Evolutionary conservation across 2,797 vertebrate genomes (phyloP), one percentile per base, ranked within the genome.

Genomic region (Lateolabrax maculatus): DNA sequence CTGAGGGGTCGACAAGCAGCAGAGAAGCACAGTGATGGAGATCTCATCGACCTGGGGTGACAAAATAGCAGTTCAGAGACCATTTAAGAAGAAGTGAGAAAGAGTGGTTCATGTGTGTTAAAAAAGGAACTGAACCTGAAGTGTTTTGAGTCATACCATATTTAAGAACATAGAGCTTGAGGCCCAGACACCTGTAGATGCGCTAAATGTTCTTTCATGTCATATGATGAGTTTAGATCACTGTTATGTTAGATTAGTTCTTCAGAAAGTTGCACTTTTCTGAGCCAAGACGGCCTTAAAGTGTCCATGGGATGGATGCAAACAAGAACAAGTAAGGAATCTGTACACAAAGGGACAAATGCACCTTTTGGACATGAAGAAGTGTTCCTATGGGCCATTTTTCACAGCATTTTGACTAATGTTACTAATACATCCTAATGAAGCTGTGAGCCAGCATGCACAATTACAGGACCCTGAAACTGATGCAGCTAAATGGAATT

Each of bases 41-140:
- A 94, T 51, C 93, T 96, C 19, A 95, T 96, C 34, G 78, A 94
- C 75, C 85, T 95, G 9, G 80, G 81, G 0, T 94, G 83, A 94
- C 71, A 41, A 16, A 52, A 37, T 21, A 23, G 10, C 37, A 43
- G 15, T 39, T 16, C 5, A 43, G 25, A 68, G 46, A 65, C 41
- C 25, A 9, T 10, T 23, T 18, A 66, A 67, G 73, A 76, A 81
- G 84, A 89, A 89, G 27, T 79, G 70, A 79, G 44, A 80, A 0
- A 29, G 9, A 41, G 43, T 55, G 18, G 16, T 13, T 67, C 52
- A 36, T 67, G 60, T 62, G 46, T 72, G 80, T 84, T 67, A 84
- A 90, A 86, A 55, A 79, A 34, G 31, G 86, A 92, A 90, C 19
- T 67, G 36, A 63, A 63, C 31, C 70, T n/a, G 3, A 58, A 37